Evolutionary conservation across 2,888 invertebrate species (phyloP).

Genomic region (Ennomos erosarius): DNA sequence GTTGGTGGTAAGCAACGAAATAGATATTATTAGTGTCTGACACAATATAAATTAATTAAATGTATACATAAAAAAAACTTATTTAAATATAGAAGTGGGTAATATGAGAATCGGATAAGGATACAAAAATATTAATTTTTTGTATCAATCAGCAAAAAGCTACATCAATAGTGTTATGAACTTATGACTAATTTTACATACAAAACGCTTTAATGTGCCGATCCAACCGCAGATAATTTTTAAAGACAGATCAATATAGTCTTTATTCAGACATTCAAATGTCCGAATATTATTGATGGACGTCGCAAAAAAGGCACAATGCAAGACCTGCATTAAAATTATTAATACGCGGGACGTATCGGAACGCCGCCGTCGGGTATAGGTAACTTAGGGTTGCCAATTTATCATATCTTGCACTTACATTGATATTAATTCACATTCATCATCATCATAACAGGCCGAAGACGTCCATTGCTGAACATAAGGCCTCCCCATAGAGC

Average conservation of each 20-base stretch:
- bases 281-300: slow-evolving; percentile 82
- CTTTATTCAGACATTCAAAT: slow-evolving; percentile 77
- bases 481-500: no score
- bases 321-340: slow-evolving; percentile 81
- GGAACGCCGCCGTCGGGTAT: slow-evolving; percentile 51
- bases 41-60: no score
- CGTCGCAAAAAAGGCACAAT: slow-evolving; percentile 75
- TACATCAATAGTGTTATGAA: slow-evolving; percentile 52
- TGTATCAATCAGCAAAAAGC: slow-evolving; percentile 38
- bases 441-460: no score
- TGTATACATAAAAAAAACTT: no score
- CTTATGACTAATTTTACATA: slow-evolving; percentile 61
- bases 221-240: slow-evolving; percentile 68
- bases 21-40: no score
- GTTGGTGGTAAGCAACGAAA: no score
- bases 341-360: slow-evolving; percentile 77
- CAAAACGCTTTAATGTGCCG: slow-evolving; percentile 61
- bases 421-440: no score
- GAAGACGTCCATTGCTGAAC: no score
- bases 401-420: not conserved
- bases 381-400: slow-evolving; percentile 27
- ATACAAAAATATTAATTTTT: slow-evolving; percentile 1
- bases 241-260: slow-evolving; percentile 68
- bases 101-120: no score
- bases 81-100: no score